Base-by-base conservation (phyloP, 1,140 invertebrate genomes). In the Temnothorax longispinosus region DNA sequence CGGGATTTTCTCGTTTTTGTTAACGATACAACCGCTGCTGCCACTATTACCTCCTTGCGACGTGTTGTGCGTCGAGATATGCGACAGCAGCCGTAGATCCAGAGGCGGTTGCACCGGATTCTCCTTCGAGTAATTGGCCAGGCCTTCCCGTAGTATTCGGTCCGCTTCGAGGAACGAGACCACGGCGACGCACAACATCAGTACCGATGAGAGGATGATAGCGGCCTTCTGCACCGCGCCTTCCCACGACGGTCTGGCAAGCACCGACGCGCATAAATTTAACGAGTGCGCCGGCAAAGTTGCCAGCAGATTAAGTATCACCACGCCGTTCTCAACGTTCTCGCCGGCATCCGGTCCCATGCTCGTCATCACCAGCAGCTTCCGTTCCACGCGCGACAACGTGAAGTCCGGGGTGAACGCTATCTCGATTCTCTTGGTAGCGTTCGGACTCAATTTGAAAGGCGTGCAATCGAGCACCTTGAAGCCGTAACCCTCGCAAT, bases 361-460 rank as follows among this genome's bases (percentile, higher is more conserved):
- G 92, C 96, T 97, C 44, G 96, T 97, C 6, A 95, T 94, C 87
- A 96, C 95, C 87, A 95, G 94, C 44, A 97, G 95, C 58, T 96
- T 94, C 18, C 98, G 96, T 85, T 97, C 96, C 38, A 99, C 96
- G 82, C 97, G 96, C 0, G 98, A 97, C 82, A 99, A 96, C 4
- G 99, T 98, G 93, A 99, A 99, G 96, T 99, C 99, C 8, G 99
- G 98, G 0, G 98, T 98, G 94, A 99, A 99, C 77, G 98, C 97
- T 89, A 99, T 98, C 92, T 99, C 98, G 44, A 99, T 97, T 93
- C 97, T 97, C 90, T 96, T 96, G n/a, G 97, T 98, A 11, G 96
- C 96, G 94, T 99, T 99, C 18, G 98, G 98, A 77, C 95, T 95
- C 54, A 99, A 95, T 58, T 96, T 95, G 93, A 99, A 99, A 11